Base-by-base conservation (phyloP, 1,140 invertebrate species). In the Drosophila elegans region DNA sequence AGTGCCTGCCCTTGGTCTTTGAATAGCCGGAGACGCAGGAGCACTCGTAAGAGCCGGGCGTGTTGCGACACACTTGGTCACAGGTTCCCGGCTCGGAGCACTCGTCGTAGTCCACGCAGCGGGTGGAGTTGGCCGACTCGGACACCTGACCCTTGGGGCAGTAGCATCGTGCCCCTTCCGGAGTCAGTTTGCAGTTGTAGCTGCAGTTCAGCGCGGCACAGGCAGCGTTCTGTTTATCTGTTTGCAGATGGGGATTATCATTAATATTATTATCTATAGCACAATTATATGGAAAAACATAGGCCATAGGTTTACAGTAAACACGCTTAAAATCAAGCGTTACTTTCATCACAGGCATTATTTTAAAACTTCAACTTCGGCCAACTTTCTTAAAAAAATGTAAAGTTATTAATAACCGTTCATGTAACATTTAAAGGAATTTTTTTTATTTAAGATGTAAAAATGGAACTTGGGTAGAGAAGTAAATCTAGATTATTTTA, bases 41-140 rank as follows among this genome's bases (percentile, higher is more conserved):
- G 93, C 97, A 98, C 21, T 93, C 91, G 93, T 94, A 97, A 39
- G 94, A 95, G 45, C 96, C 96, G 6, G 93, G 92, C 9, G 94
- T 94, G 92, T 97, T 97, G 61, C 91, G 93, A 92, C 97, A 98
- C 16, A 93, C 78, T 92, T 98, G 97, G 82, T 97, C 95, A 92
- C 97, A 98, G 12, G 95, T 93, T 27, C 95, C 95, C 67, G 97
- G 95, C 56, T 94, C 89, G 62, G 92, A 85, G 91, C 97, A 97
- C 92, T 97, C 96, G 92, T 97, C 94, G 36, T 95, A 94, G 93
- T 97, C 96, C 95, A 92, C 92, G 82, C 96, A 97, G 45, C 92
- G 93, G 38, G 93, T 94, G 32, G 94, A 95, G 62, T 94, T 94
- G n/a, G 91, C 93, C 27, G 93, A 94, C 60, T 94, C 93, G 2